Evolutionary conservation across 2,113 vertebrate genomes (phyloP).

Genomic region (Ceyx margarethae): DNA sequence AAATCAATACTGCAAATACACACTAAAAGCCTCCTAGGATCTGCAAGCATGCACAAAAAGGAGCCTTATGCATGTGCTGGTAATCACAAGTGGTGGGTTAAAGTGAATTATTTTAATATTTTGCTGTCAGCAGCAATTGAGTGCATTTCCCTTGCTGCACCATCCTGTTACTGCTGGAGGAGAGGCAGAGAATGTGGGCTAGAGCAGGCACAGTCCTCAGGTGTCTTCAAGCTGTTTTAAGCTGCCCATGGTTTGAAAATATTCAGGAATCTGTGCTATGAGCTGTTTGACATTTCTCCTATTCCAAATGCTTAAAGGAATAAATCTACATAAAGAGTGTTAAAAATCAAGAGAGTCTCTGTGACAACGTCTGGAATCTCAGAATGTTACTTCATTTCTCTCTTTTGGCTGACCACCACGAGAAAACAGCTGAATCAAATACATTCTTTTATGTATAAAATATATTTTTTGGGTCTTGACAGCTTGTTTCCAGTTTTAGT

Average conservation of each 20-base stretch:
- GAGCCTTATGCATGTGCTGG: neutral
- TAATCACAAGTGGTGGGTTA: neutral
- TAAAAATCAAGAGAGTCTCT: conserved; percentile 26
- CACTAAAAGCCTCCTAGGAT: conserved; percentile 11
- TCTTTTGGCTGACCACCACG: conserved; percentile 49
- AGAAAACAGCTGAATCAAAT: conserved; percentile 58
- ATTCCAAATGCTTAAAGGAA: conserved; percentile 52
- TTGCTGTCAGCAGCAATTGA: neutral
- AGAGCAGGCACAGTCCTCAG: conserved; percentile 10
- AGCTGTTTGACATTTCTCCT: conserved; percentile 65
- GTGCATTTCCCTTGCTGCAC: neutral
- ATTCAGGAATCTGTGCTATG: conserved; percentile 53
- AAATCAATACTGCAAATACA: conserved; percentile 13
- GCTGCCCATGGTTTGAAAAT: conserved; percentile 54
- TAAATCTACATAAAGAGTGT: conserved; percentile 60
- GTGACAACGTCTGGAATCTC: neutral
- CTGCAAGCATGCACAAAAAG: neutral
- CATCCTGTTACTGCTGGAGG: neutral
- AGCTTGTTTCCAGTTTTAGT: conserved; percentile 59
- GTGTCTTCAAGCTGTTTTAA: conserved; percentile 34
- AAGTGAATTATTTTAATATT: conserved; percentile 23
- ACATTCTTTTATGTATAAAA: conserved; percentile 34
- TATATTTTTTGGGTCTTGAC: conserved; percentile 21
- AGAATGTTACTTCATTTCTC: conserved; percentile 38
- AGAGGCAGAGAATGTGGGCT: neutral